A percentile compares a stretch with the other conserved stretches of the same genome.
Conservation (phyloP, 2,888 invertebrate species). For the Cristatella mucedo region DNA sequence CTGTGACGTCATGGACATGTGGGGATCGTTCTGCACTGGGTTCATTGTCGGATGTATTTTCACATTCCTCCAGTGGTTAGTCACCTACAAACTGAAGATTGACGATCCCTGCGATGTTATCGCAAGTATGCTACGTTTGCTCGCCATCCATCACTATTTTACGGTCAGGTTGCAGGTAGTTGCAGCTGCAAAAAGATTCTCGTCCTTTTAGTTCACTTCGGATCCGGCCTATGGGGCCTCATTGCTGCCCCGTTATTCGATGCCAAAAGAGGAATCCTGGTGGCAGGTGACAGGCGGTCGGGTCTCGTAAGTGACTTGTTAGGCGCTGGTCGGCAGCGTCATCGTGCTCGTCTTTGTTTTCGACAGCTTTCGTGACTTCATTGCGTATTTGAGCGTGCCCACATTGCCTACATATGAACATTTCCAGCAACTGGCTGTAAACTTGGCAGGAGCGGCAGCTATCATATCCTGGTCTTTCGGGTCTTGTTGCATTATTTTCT, state of each 20-base stretch:
- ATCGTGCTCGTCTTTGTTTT: no score
- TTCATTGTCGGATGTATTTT: slow-evolving; percentile 33
- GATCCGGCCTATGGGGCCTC: slow-evolving; percentile 41
- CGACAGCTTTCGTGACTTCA: no score
- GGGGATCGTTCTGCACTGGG: slow-evolving; percentile 35
- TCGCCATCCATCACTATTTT: no score
- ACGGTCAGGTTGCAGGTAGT: no score
- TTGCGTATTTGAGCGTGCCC: no score
- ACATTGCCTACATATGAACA: no score
- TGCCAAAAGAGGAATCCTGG: slow-evolving; percentile 9
- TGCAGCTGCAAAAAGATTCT: no score
- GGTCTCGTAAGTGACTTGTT: no score
- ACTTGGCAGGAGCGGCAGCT: slow-evolving; percentile 34
- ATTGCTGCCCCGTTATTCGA: slow-evolving; percentile 33
- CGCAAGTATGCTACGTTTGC: slow-evolving; percentile 20
- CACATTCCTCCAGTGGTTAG: slow-evolving; percentile 17
- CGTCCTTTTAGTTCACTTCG: slow-evolving; percentile 38
- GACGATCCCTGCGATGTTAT: slow-evolving; percentile 42
- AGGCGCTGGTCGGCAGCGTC: no score
- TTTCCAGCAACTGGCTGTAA: slow-evolving; percentile 31
- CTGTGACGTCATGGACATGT: slow-evolving; percentile 32
- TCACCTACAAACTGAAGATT: slow-evolving; percentile 20
- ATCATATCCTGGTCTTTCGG: slow-evolving; percentile 37
- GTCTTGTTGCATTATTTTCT: slow-evolving; percentile 35
- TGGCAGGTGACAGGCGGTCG: slow-evolving; percentile 10